Evolutionary conservation across 2,113 vertebrate genomes (phyloP).

Genomic region (Stomatorhinus ivindoensis): DNA sequence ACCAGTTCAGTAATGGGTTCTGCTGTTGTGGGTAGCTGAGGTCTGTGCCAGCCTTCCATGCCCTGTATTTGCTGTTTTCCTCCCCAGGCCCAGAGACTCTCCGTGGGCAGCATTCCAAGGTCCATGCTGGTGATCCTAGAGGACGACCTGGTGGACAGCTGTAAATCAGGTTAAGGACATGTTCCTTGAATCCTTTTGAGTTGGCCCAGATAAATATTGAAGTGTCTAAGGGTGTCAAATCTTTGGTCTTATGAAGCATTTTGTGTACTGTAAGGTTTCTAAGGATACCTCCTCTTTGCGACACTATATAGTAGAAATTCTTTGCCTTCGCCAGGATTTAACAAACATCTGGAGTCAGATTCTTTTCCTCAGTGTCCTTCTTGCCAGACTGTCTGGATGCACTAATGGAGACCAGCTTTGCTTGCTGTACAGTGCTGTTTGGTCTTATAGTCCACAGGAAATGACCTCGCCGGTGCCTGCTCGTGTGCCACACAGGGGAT

Average conservation of each 20-base stretch:
- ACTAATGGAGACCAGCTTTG: neutral
- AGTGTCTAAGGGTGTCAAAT: neutral
- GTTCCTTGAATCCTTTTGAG: neutral
- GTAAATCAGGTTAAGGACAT: constrained; percentile 80
- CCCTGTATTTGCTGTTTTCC: neutral
- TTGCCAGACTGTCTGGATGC: neutral
- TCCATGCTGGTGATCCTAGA: constrained; percentile 86
- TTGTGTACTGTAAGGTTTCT: neutral
- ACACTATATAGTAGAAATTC: neutral
- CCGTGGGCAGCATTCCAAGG: constrained; percentile 90
- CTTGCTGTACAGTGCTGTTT: neutral
- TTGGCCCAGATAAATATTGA: neutral
- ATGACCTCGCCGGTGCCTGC: neutral
- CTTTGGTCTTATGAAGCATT: neutral
- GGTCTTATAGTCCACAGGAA: neutral
- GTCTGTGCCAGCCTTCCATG: neutral
- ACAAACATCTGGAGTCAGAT: neutral
- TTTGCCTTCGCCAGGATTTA: neutral
- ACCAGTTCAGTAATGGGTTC: neutral
- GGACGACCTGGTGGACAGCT: constrained; percentile 88
- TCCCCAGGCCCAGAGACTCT: constrained; percentile 80
- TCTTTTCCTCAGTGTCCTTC: neutral
- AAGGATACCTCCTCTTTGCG: neutral
- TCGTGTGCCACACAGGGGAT: constrained; percentile 63
- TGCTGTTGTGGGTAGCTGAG: neutral